Base-by-base conservation (phyloP, 2,888 invertebrate genomes). In the Podabrus alpinus region DNA sequence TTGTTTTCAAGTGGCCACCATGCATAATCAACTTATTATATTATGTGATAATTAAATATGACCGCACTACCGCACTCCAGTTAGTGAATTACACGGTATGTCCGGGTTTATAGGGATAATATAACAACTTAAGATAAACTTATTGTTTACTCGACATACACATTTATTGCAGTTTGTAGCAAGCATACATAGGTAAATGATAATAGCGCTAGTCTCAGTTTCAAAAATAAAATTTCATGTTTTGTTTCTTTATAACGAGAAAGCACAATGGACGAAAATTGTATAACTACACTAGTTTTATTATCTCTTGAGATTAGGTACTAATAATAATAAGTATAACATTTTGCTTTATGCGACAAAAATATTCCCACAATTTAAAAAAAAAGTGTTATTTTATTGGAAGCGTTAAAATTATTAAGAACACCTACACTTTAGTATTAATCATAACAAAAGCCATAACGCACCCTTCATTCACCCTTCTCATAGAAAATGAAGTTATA, bases 401-500 rank as follows among this genome's bases (percentile, higher is more conserved):
- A 45, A 7, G 9, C n/a, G 7, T 45, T 45, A 4, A 29, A 29
- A 11, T 4, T 29, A 29, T n/a, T 9, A 45, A n/a, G n/a, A n/a
- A 45, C 62, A 64, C 62, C 62, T 64, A 64, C 62, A 19, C n/a
- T 64, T 64, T 21, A 64, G 45, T 7, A 19, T 64, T 15, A 64
- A 64, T 17, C 19, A 19, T 15, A 64, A 64, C 62, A 64, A 64
- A 17, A 13, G n/a, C 13, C 0, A 62, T 62, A 17, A n/a, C n/a
- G n/a, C 62, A 17, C 69, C 19, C 16, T 29, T 29, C 15, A 59
- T 64, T 17, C 60, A 71, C 25, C 59, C 45, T 67, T 72, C 15
- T 61, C 59, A 15, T 21, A 60, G 66, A 16, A 66, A 69, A 73
- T 73, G 29, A 73, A 69, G 73, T 59, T 24, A 64, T 68, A 68